These are phyloP conservation scores for Stratiomys singularior DNA, from an alignment of 2,888 invertebrate species.

Conservation along the genomic window DNA sequence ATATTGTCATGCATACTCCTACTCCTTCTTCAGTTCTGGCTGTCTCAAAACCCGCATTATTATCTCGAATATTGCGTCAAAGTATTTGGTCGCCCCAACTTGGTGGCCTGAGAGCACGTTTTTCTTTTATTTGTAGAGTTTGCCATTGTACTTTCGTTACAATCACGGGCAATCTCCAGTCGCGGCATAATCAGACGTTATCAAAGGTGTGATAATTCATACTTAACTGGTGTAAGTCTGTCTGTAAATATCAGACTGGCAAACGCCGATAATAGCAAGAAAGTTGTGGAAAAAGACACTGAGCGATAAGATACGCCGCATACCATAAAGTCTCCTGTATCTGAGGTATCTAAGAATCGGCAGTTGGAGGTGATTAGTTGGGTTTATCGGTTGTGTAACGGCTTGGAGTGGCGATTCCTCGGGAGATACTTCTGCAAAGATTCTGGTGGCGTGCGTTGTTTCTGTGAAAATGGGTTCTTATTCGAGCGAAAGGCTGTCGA, in stretches of 20 bases:
- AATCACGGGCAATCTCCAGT: neutral
- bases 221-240: neutral
- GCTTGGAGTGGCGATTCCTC: neutral
- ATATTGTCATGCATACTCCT: too few relatives aligned
- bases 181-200: neutral
- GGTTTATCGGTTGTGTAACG: conserved; percentile 2
- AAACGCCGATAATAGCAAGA: neutral
- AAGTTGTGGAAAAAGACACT: neutral
- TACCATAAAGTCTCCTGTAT: neutral
- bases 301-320: conserved; percentile 6
- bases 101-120: neutral
- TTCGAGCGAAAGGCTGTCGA: conserved; percentile 17
- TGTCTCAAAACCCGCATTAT: neutral
- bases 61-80: conserved; percentile 11
- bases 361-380: conserved; percentile 5
- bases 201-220: conserved; percentile 3
- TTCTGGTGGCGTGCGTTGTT: neutral
- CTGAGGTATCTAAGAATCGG: neutral
- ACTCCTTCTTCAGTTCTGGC: too few relatives aligned
- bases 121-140: neutral
- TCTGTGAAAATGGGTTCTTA: conserved; percentile 35
- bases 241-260: neutral
- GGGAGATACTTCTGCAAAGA: neutral
- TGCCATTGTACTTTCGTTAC: neutral
- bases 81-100: neutral